Evolutionary conservation across 2,888 invertebrate genomes (phyloP).

Genomic region (Mimachlamys varia): DNA sequence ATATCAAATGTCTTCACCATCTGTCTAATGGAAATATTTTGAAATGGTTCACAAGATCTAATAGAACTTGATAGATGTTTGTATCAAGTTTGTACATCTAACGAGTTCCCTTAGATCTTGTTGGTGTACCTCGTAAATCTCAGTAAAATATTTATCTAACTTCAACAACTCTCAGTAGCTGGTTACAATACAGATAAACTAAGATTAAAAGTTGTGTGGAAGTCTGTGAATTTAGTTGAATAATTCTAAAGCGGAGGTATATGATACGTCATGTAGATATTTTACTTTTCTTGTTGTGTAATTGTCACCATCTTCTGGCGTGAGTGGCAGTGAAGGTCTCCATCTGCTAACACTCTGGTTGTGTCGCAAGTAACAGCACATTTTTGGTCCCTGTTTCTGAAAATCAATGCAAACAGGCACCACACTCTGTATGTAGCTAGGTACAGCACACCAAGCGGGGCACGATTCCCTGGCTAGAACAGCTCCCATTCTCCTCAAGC

Average conservation of each 20-base stretch:
- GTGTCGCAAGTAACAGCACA: background rate
- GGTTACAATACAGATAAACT: background rate
- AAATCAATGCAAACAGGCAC: conserved; percentile 22
- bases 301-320: background rate
- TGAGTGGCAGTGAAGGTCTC: background rate
- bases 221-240: background rate
- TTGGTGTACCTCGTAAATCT: no score
- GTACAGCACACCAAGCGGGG: conserved; percentile 16
- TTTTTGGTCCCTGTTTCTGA: conserved; percentile 28
- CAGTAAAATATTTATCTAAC: no score
- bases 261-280: conserved; percentile 6
- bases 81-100: no score
- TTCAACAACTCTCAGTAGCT: no score
- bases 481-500: conserved; percentile 25
- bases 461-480: conserved; percentile 22
- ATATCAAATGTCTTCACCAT: no score
- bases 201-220: background rate
- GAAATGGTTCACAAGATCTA: no score
- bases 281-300: background rate
- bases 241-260: background rate
- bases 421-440: conserved; percentile 31
- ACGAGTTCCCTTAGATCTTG: no score
- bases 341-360: background rate
- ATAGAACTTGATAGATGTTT: no score
- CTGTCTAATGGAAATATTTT: no score